A percentile compares a stretch with the other conserved stretches of the same genome.
phyloP scores from a whole-genome alignment of 2,797 vertebrate species.

The Xenentodon cancila region DNA sequence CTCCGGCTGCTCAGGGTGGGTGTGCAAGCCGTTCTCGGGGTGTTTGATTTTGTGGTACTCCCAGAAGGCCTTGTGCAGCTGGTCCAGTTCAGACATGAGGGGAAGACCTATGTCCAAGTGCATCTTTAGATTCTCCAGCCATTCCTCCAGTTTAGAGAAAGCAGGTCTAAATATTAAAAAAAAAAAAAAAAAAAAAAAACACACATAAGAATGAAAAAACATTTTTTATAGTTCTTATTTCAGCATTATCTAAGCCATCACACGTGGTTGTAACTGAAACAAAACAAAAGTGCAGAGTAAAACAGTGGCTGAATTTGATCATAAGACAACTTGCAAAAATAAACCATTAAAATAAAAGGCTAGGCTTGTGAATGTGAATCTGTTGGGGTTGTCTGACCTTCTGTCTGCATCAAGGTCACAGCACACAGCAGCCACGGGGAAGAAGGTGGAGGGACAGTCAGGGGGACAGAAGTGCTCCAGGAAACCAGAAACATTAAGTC shows the following conservation, averaged over 20 bases:
- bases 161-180: conserved; percentile 81
- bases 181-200: not conserved
- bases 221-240: too few relatives aligned
- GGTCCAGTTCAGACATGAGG: conserved; percentile 89
- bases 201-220: too few relatives aligned
- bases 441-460: conserved; percentile 89
- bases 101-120: conserved; percentile 92
- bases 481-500: conserved; percentile 93
- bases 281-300: too few relatives aligned
- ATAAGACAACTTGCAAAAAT: too few relatives aligned
- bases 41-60: conserved; percentile 77
- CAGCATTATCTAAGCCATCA: too few relatives aligned
- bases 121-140: conserved; percentile 94
- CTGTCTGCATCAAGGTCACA: conserved; percentile 96
- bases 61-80: conserved; percentile 89
- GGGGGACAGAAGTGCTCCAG: conserved; percentile 92
- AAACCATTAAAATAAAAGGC: too few relatives aligned
- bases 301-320: too few relatives aligned
- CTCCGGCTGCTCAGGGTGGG: conserved; percentile 85
- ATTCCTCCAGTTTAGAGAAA: conserved; percentile 92
- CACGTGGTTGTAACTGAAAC: too few relatives aligned
- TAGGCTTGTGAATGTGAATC: not conserved
- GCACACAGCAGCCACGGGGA: conserved; percentile 92
- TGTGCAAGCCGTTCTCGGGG: conserved; percentile 84
- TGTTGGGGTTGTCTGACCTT: conserved; percentile 80